phyloP scores from a whole-genome alignment of 1,140 invertebrate genomes.

The Hyles vespertilio region DNA sequence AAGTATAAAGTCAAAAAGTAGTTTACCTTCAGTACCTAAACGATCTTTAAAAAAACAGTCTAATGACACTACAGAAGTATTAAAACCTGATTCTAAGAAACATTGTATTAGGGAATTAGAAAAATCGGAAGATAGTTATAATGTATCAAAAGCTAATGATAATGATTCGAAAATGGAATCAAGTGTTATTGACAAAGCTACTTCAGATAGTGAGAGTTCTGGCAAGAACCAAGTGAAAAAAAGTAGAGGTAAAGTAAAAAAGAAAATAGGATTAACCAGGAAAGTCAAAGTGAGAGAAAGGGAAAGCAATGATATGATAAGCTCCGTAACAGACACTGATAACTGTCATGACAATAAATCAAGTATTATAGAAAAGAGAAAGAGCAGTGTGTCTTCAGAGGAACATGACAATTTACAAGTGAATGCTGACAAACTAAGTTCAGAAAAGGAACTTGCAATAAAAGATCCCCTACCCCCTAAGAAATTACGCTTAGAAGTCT shows the following conservation, averaged over 20 bases:
- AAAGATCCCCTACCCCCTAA: constrained; percentile 61
- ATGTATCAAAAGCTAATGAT: constrained; percentile 62
- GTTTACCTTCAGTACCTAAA: constrained; percentile 46
- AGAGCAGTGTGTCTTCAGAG: constrained; percentile 63
- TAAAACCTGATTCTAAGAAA: constrained; percentile 59
- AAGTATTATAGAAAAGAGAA: constrained; percentile 66
- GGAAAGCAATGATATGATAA: constrained; percentile 39
- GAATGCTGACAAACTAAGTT: constrained; percentile 34
- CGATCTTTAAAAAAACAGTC: constrained; percentile 56
- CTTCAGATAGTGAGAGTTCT: constrained; percentile 45
- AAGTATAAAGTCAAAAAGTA: constrained; percentile 55
- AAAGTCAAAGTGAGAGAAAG: constrained; percentile 51
- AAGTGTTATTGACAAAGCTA: constrained; percentile 58
- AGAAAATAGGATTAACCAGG: constrained; percentile 36
- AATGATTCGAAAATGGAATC: constrained; percentile 47
- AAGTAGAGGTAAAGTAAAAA: constrained; percentile 52
- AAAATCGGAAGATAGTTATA: constrained; percentile 60
- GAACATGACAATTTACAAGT: constrained; percentile 44
- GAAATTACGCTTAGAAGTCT: constrained; percentile 59
- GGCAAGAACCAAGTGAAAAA: constrained; percentile 54
- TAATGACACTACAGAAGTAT: constrained; percentile 48
- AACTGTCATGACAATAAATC: constrained; percentile 58
- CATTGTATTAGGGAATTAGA: constrained; percentile 55
- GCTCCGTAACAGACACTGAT: constrained; percentile 46
- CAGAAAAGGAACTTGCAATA: constrained; percentile 45